Percentiles rank a stretch among this genome's conserved stretches.
These are phyloP conservation scores for Eumacrocentrus americanus DNA, from an alignment of 2,888 invertebrate species.

Conservation along the genomic window DNA sequence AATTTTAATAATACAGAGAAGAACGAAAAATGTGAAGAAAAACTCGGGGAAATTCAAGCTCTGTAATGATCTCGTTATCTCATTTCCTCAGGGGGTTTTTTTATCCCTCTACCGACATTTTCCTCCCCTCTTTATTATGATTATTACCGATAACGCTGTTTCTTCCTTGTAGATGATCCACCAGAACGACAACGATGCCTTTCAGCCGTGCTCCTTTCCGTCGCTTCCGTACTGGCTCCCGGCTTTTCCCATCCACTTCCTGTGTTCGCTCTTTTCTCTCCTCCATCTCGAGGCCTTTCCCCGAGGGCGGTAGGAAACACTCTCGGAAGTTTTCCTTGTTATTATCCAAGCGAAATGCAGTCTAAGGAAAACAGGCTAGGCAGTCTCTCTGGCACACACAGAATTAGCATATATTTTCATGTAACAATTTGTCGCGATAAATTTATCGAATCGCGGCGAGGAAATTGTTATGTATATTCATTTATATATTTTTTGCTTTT, in stretches of 20 bases:
- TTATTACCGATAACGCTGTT: slow-evolving; percentile 35
- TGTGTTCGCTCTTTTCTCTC: slow-evolving; percentile 12
- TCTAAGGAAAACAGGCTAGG: neutral
- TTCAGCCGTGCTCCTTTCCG: slow-evolving; percentile 15
- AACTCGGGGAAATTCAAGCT: slow-evolving; percentile 18
- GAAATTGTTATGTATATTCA: no score
- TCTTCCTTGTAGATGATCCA: slow-evolving; percentile 31
- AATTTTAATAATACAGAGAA: no score
- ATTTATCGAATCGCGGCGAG: neutral
- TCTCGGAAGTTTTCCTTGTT: slow-evolving; percentile 12
- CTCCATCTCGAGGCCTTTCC: neutral
- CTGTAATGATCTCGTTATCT: slow-evolving; percentile 37
- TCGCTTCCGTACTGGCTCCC: slow-evolving; percentile 8
- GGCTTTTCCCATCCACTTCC: slow-evolving; percentile 13
- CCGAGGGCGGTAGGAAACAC: neutral
- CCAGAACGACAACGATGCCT: slow-evolving; percentile 20
- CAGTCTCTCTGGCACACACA: neutral
- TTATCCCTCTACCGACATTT: neutral
- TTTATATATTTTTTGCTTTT: neutral
- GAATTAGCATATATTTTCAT: slow-evolving; percentile 4
- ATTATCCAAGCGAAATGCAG: neutral
- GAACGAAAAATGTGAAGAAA: neutral
- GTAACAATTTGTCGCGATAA: neutral
- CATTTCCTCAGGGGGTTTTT: slow-evolving; percentile 17
- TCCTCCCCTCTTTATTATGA: slow-evolving; percentile 27